Base-by-base conservation (phyloP, 35 echinoderm and acorn worm species). In the Holothuria glaberrima region DNA sequence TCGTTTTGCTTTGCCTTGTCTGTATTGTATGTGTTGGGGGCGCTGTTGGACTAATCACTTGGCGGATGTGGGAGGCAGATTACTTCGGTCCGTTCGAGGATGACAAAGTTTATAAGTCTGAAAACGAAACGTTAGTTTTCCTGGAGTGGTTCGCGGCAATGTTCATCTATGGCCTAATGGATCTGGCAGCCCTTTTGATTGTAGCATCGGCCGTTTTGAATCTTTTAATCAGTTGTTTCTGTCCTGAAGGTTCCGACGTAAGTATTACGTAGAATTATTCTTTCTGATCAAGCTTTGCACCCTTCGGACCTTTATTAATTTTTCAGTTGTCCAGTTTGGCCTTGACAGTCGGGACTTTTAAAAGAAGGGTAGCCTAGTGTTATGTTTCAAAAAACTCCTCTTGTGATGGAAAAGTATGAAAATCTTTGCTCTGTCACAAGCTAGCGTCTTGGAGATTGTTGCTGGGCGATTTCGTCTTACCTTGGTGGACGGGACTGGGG, bases 21-120 rank as follows among this genome's bases (percentile, higher is more conserved):
- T 87, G 85, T n/a, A 87, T 87, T 27, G 34, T 50, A 14, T 87
- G 85, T 35, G 85, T 70, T 50, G 85, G 61, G 22, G 85, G 85
- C 44, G 85, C 85, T 67, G 85, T 87, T 67, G 85, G 85, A 5
- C 14, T 87, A 12, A 87, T 87, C 18, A 87, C 85, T 18, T 87
- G 85, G 85, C 60, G 38, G 44, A 67, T 87, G 65, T 87, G 65
- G 60, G 85, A 87, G 9, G 22, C 61, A 14, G 22, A 59, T 28
- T 87, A 87, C 66, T 87, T 87, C 25, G 18, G 35, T 25, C 29
- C 28, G n/a, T 87, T 69, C 50, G 62, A 87, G 27, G 85, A 87
- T 2, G 85, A 35, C 66, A 70, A 33, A 20, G 66, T 87, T 16
- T 69, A 69, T 22, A 69, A 71, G n/a, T 9, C 52, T n/a, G 18